Evolutionary conservation across 2,797 vertebrate genomes (phyloP).

Genomic region (Diplodus sargus): DNA sequence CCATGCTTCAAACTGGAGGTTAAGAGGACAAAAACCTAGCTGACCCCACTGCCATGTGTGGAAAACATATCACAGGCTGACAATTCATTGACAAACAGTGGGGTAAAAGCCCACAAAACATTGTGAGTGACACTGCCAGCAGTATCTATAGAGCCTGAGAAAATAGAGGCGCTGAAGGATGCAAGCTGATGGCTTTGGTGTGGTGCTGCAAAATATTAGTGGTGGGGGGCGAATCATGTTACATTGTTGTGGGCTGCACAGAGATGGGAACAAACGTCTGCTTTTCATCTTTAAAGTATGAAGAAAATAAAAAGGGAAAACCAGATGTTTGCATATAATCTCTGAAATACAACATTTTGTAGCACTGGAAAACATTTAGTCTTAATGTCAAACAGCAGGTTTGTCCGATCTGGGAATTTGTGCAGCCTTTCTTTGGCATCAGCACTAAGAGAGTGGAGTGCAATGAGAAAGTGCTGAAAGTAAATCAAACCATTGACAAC

Average conservation of each 20-base stretch:
- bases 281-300: neutral
- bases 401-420: neutral
- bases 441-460: neutral
- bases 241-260: neutral
- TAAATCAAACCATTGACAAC: neutral
- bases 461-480: neutral
- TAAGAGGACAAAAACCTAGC: constrained; percentile 47
- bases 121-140: constrained; percentile 76
- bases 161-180: constrained; percentile 34
- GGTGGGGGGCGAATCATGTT: neutral
- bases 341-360: neutral
- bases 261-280: neutral
- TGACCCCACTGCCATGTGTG: neutral
- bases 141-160: constrained; percentile 69
- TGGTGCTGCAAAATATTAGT: constrained; percentile 6
- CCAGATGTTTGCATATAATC: neutral
- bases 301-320: constrained; percentile 1
- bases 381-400: constrained; percentile 14
- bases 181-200: constrained; percentile 35
- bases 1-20: constrained; percentile 60
- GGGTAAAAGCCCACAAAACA: constrained; percentile 45
- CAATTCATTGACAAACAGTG: constrained; percentile 43
- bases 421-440: constrained; percentile 22
- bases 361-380: neutral
- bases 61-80: constrained; percentile 43